Conservation (phyloP, 2,797 vertebrate species). For the Lacerta viridis region DNA sequence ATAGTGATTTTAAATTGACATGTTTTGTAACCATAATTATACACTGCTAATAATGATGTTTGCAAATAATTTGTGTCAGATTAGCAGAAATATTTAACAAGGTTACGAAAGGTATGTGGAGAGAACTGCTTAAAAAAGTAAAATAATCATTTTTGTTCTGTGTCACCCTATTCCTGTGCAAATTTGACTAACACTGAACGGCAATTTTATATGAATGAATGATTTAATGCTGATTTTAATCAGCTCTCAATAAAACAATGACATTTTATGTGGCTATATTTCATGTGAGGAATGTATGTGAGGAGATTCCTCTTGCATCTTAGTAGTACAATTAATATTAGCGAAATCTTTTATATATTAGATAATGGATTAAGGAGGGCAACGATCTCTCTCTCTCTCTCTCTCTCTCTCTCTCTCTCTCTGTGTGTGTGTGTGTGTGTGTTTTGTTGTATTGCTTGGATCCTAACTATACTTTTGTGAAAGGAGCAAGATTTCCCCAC, state of each 20-base stretch:
- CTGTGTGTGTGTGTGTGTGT: too few relatives aligned
- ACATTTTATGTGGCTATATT: background rate
- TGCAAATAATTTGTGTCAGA: background rate
- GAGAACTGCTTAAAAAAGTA: background rate
- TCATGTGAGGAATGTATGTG: background rate
- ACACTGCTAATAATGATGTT: background rate
- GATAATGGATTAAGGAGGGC: background rate
- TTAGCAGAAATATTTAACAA: background rate
- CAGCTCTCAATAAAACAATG: background rate
- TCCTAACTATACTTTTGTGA: background rate
- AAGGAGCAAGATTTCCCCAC: background rate
- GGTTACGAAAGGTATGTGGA: background rate
- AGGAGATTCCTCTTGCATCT: background rate
- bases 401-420: too few relatives aligned
- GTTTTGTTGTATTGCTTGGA: background rate
- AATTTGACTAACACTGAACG: background rate
- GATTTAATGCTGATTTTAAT: constrained; percentile 1
- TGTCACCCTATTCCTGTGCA: background rate
- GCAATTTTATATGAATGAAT: constrained; percentile 9
- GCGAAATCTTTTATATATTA: background rate
- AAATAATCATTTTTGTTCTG: background rate
- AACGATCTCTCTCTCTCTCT: background rate
- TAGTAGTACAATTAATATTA: constrained; percentile 17
- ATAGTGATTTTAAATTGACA: background rate
- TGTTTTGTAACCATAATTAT: background rate